Base-by-base conservation (phyloP, 2,113 vertebrate species). In the Aepyceros melampus region DNA sequence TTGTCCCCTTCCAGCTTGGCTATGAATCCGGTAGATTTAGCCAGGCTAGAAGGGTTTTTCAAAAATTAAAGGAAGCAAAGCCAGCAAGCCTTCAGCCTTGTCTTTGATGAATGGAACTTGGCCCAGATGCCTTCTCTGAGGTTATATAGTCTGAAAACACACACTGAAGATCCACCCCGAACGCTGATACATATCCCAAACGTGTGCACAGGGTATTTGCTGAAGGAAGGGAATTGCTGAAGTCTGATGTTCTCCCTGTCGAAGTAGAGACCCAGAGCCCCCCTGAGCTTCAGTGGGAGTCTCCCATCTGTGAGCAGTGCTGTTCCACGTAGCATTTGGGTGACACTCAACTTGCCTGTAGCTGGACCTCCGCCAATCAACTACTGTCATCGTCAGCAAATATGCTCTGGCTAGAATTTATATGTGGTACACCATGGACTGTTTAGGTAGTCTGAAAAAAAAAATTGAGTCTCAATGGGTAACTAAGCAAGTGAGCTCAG, bases 391-490 rank as follows among this genome's bases (percentile, higher is more conserved):
- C 2, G 82, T 49, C 95, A 84, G 87, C 94, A 97, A 85, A 81
- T 29, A 14, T 96, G 95, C 96, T 88, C 93, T 93, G 88, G 92
- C 88, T 90, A 89, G 0, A 0, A 89, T 82, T 58, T 71, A 23
- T 47, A 3, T 7, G 21, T 16, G 87, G 83, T 12, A 45, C 43
- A 27, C 84, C 87, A 94, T 0, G 0, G 93, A 87, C 17, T 40
- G 13, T 67, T 95, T 53, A 92, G 87, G 33, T 92, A 97, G 90
- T 87, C 90, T 93, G 51, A 64, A 96, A 97, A 97, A 95, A 96
- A 97, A 97, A 97, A 96, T 93, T 62, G 87, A 93, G 78, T 89
- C 76, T 87, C 94, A n/a, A 62, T 62, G 49, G 97, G 97, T 89
- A 82, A 62, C 84, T 36, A 49, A 96, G 91, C 81, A 45, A 29